Evolutionary conservation across 2,888 invertebrate species (phyloP).

Genomic region (Ganaspis brasiliensis): DNA sequence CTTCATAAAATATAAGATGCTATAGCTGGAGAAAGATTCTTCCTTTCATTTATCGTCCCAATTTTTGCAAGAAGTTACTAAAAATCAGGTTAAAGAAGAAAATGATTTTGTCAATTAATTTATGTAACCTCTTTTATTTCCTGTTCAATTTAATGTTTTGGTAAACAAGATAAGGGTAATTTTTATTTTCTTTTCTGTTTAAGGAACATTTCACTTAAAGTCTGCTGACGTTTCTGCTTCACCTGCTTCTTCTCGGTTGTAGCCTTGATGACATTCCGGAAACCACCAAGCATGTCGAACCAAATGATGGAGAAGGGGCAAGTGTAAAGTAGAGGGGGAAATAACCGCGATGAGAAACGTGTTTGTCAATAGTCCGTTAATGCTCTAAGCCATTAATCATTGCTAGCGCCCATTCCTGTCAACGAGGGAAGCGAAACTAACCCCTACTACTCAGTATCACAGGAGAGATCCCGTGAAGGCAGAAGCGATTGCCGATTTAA

Average conservation of each 20-base stretch:
- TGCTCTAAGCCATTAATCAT: constrained; percentile 82
- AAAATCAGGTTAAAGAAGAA: background rate
- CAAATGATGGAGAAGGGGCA: constrained; percentile 52
- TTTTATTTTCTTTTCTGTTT: background rate
- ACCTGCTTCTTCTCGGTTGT: constrained; percentile 18
- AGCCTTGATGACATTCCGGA: constrained; percentile 24
- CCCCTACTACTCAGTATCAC: constrained; percentile 57
- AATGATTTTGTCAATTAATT: too few species aligned
- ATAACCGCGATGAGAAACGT: constrained; percentile 73
- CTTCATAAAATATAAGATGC: background rate
- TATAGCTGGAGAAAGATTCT: background rate
- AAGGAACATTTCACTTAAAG: background rate
- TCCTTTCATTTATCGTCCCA: constrained; percentile 55
- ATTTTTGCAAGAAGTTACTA: background rate
- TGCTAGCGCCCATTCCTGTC: constrained; percentile 76
- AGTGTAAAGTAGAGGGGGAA: constrained; percentile 48
- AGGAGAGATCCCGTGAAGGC: background rate
- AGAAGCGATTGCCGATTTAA: constrained; percentile 44
- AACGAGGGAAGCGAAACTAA: constrained; percentile 72
- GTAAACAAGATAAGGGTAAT: background rate
- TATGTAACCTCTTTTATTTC: too few species aligned
- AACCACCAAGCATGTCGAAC: constrained; percentile 47
- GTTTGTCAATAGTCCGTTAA: constrained; percentile 81
- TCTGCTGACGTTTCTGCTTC: constrained; percentile 12
- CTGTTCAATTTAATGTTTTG: background rate